Conservation (phyloP, 2,888 invertebrate species). For the Andrena camellia region DNA sequence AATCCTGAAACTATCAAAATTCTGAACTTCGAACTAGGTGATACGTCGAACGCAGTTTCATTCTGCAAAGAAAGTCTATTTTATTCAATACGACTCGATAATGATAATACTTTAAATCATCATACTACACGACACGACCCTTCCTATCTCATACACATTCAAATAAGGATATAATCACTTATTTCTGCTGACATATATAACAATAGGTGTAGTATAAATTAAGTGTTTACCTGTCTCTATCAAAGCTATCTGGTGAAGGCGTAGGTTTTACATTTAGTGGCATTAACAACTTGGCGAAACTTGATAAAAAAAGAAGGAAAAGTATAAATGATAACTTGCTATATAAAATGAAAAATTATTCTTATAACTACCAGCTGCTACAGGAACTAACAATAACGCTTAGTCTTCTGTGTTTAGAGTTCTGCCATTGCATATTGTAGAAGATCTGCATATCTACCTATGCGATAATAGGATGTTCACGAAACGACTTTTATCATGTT, state of each 20-base stretch:
- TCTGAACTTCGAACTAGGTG: too few relatives aligned
- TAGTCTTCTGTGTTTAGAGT: conserved; percentile 60
- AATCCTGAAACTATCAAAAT: too few relatives aligned
- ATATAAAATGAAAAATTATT: conserved; percentile 74
- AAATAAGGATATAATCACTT: conserved; percentile 54
- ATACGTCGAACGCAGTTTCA: neutral
- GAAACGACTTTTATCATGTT: conserved; percentile 55
- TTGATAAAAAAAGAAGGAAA: conserved; percentile 53
- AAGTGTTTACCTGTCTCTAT: conserved; percentile 67
- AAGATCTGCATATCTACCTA: conserved; percentile 65
- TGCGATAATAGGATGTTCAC: conserved; percentile 48
- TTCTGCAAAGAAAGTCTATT: conserved; percentile 7
- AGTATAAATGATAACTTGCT: conserved; percentile 61
- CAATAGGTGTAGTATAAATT: conserved; percentile 60
- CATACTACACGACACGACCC: conserved; percentile 43
- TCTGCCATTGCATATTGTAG: conserved; percentile 69
- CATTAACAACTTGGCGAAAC: conserved; percentile 54
- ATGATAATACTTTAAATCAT: conserved; percentile 12
- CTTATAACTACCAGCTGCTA: conserved; percentile 76
- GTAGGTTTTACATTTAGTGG: conserved; percentile 58
- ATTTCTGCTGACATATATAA: conserved; percentile 62
- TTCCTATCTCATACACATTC: conserved; percentile 54
- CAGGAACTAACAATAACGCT: conserved; percentile 64
- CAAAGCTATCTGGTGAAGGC: conserved; percentile 62
- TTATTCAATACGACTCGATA: conserved; percentile 23